Conservation (phyloP, 2,113 vertebrate genomes). For the Sinocyclocheilus anshuiensis region DNA sequence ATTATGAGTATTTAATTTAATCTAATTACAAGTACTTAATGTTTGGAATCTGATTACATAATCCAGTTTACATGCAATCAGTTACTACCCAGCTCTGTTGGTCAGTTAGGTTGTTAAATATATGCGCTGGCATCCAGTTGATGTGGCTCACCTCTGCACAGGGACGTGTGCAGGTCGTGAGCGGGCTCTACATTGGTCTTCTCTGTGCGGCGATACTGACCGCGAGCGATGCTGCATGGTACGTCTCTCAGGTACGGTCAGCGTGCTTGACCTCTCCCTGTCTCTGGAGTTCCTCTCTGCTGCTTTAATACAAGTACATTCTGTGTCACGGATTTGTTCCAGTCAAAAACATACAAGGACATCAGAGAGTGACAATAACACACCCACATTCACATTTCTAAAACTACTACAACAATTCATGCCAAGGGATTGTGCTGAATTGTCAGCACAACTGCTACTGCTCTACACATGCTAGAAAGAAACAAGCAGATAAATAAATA, state of each 20-base stretch:
- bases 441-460: constrained; percentile 41
- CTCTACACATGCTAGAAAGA: constrained; percentile 52
- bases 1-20: no score
- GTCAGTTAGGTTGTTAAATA: background rate
- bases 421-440: constrained; percentile 43
- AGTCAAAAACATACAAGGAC: background rate
- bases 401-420: constrained; percentile 39
- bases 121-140: background rate
- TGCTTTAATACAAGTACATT: constrained; percentile 61
- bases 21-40: no score
- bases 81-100: background rate
- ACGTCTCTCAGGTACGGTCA: constrained; percentile 94
- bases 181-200: constrained; percentile 90
- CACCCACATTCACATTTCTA: constrained; percentile 9
- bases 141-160: constrained; percentile 89
- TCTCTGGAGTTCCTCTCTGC: constrained; percentile 90
- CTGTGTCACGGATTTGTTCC: background rate
- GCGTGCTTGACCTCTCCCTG: constrained; percentile 83
- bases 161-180: constrained; percentile 94
- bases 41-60: no score
- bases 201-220: constrained; percentile 94
- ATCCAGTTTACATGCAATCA: no score
- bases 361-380: constrained; percentile 9
- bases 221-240: constrained; percentile 92
- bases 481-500: constrained; percentile 12